Evolutionary conservation across 2,113 vertebrate genomes (phyloP).

Genomic region (Rhipidura dahli): DNA sequence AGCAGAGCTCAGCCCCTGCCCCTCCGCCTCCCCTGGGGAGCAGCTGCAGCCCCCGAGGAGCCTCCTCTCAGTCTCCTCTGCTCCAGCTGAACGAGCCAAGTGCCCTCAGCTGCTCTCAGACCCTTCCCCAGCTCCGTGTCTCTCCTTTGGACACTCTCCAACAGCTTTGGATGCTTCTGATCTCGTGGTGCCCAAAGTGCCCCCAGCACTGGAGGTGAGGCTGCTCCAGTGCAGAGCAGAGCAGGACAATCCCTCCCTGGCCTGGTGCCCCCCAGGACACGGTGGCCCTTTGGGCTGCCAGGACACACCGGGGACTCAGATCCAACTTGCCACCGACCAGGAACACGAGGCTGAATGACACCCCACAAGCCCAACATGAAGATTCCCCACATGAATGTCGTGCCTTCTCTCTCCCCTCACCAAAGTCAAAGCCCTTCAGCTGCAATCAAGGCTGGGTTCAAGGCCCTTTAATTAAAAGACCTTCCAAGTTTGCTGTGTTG

Average conservation of each 20-base stretch:
- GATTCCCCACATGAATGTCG: accelerated
- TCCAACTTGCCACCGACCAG: accelerated
- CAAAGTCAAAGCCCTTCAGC: neutral
- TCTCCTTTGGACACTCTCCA: no score
- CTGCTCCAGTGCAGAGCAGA: neutral
- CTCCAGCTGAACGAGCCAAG: no score
- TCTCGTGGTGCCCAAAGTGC: no score
- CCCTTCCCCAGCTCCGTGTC: no score
- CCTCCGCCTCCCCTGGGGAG: neutral
- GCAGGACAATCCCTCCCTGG: neutral
- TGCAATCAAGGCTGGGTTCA: neutral
- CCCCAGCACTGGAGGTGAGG: neutral
- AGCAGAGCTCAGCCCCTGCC: neutral
- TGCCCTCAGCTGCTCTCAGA: no score
- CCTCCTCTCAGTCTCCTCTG: no score
- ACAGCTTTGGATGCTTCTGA: no score
- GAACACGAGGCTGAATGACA: neutral
- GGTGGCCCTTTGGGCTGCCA: neutral
- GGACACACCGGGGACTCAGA: neutral
- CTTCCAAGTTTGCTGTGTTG: neutral
- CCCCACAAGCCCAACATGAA: accelerated
- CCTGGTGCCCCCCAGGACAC: neutral
- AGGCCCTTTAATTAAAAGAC: accelerated
- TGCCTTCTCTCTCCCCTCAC: neutral
- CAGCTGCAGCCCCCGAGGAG: no score